Conservation (phyloP, 2,113 vertebrate species). For the Herpailurus yagouaroundi region DNA sequence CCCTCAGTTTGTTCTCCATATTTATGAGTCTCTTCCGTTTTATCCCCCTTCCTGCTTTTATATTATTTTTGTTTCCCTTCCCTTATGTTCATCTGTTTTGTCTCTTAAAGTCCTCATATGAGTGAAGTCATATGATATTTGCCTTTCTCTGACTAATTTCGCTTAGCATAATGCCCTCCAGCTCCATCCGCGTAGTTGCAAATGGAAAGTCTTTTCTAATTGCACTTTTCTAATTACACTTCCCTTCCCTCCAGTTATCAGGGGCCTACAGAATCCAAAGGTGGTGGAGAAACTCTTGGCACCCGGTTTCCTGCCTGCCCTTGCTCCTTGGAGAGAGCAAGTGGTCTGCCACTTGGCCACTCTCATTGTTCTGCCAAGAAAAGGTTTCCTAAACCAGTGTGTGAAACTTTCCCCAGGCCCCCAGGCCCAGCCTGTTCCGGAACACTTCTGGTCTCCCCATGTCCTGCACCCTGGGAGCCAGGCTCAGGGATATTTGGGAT, state of each 20-base stretch:
- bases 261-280: not conserved
- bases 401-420: too few species aligned
- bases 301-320: not conserved
- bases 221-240: not conserved
- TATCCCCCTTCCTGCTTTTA: too few species aligned
- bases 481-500: not conserved
- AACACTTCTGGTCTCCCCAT: fast-evolving
- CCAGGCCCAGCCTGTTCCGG: not conserved
- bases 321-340: not conserved
- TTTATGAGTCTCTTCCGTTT: too few species aligned
- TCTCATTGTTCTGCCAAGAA: not conserved
- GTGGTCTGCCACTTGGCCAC: not conserved
- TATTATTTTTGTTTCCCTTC: too few species aligned
- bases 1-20: too few species aligned
- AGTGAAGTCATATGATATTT: too few species aligned
- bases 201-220: too few species aligned
- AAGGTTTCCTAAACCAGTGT: not conserved
- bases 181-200: too few species aligned
- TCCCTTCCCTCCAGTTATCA: not conserved
- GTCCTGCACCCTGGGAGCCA: not conserved
- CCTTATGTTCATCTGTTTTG: too few species aligned
- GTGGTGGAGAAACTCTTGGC: not conserved
- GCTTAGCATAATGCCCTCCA: too few species aligned
- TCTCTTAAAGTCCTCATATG: too few species aligned
- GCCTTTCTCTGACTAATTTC: too few species aligned